phyloP scores from a whole-genome alignment of 2,113 vertebrate species.

The Apaloderma vittatum region DNA sequence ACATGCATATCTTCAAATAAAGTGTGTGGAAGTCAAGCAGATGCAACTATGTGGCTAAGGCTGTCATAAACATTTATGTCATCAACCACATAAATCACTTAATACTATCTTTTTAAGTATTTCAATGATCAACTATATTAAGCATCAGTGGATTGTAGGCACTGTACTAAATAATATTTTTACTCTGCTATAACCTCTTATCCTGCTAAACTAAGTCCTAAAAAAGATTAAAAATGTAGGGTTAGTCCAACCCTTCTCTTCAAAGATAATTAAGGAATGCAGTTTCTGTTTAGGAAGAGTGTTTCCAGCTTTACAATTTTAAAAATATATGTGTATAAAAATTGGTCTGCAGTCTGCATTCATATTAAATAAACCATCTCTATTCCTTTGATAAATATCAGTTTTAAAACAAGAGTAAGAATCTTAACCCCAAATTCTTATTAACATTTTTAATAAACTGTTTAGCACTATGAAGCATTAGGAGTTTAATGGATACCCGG shows the following conservation, averaged over 20 bases:
- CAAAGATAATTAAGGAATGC: constrained; percentile 29
- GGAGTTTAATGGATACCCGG: not conserved
- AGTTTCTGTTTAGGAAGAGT: not conserved
- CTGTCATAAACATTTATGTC: constrained; percentile 66
- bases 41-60: constrained; percentile 39
- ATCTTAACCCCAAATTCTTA: not conserved
- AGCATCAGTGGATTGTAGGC: not conserved
- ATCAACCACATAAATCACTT: constrained; percentile 47
- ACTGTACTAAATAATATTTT: constrained; percentile 36
- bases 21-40: constrained; percentile 50
- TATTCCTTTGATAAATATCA: not conserved
- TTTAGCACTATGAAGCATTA: not conserved
- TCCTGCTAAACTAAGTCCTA: constrained; percentile 52
- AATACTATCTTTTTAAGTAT: constrained; percentile 49
- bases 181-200: constrained; percentile 27
- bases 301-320: not conserved
- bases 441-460: not conserved
- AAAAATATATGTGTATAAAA: not conserved
- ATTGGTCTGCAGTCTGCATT: not conserved
- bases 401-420: not conserved
- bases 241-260: constrained; percentile 20
- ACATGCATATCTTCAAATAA: constrained; percentile 61
- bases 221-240: constrained; percentile 53
- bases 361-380: not conserved
- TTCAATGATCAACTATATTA: not conserved